Evolutionary conservation across 2,888 invertebrate species (phyloP).

Genomic region (Hedychridium roseum): DNA sequence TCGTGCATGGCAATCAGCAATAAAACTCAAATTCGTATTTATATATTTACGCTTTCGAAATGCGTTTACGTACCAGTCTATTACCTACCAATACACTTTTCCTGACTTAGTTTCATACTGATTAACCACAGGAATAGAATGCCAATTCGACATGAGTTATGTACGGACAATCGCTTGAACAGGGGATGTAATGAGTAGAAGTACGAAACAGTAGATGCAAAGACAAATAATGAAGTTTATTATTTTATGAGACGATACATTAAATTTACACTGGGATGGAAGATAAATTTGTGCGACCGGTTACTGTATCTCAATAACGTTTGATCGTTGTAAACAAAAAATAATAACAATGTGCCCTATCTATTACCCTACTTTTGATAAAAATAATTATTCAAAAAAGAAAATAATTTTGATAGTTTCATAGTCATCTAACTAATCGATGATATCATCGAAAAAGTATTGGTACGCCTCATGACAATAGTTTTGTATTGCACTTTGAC

Average conservation of each 20-base stretch:
- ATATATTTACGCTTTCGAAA: constrained; percentile 3
- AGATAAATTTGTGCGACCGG: constrained; percentile 21
- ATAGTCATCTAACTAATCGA: too few species aligned
- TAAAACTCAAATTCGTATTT: constrained; percentile 1
- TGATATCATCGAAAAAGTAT: constrained; percentile 8
- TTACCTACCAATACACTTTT: constrained; percentile 47
- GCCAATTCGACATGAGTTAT: constrained; percentile 20
- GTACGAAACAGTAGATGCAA: constrained; percentile 33
- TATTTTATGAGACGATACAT: constrained; percentile 43
- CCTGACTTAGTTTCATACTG: constrained; percentile 31
- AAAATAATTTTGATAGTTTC: constrained; percentile 12
- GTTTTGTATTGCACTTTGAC: constrained; percentile 8
- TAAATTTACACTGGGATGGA: constrained; percentile 38
- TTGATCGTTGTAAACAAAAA: constrained; percentile 15
- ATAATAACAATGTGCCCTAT: constrained; percentile 21
- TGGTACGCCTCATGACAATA: background rate
- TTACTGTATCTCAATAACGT: too few species aligned
- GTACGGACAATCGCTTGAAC: constrained; percentile 29
- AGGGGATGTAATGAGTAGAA: constrained; percentile 37
- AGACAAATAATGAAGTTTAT: constrained; percentile 45
- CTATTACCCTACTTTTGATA: constrained; percentile 14
- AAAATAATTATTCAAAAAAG: constrained; percentile 15
- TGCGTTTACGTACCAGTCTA: constrained; percentile 42
- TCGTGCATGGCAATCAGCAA: background rate
- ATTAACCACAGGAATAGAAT: constrained; percentile 29